These are phyloP conservation scores for Cyprinodon brontotheroides DNA, from an alignment of 2,113 vertebrate species.

Conservation along the genomic window DNA sequence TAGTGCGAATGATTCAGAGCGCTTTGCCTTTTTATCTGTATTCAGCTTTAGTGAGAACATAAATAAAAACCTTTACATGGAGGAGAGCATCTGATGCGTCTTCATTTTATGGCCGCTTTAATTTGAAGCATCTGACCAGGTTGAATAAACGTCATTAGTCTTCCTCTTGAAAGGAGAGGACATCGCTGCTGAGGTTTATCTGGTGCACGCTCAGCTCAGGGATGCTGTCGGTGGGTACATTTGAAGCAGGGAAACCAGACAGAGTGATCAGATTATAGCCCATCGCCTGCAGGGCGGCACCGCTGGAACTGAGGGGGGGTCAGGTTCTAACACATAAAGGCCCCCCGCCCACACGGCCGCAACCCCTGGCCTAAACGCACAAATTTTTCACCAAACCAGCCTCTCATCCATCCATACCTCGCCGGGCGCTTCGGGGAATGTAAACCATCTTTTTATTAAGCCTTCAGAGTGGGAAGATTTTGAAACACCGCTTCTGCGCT, in stretches of 20 bases:
- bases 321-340: no score
- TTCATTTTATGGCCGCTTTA: constrained; percentile 6
- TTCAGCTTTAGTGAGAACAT: not conserved
- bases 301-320: constrained; percentile 5
- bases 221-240: constrained; percentile 56
- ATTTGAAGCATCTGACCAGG: constrained; percentile 36
- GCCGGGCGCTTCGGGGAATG: no score
- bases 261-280: constrained; percentile 56
- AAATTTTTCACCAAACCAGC: no score
- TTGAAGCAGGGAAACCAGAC: constrained; percentile 49
- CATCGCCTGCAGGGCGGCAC: constrained; percentile 39
- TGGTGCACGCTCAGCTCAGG: constrained; percentile 37
- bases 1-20: constrained; percentile 39
- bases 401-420: no score
- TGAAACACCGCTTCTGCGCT: no score
- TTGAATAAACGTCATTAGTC: constrained; percentile 56
- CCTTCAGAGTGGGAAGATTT: no score
- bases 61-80: no score
- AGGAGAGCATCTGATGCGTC: constrained; percentile 11
- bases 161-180: constrained; percentile 66
- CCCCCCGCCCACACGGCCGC: no score
- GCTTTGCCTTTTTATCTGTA: constrained; percentile 1
- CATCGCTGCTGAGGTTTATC: constrained; percentile 18
- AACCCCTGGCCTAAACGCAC: no score
- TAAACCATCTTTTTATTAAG: no score